Evolutionary conservation across 2,797 vertebrate genomes (phyloP), one percentile per base, ranked within the genome.

Genomic region (Strix occidentalis): DNA sequence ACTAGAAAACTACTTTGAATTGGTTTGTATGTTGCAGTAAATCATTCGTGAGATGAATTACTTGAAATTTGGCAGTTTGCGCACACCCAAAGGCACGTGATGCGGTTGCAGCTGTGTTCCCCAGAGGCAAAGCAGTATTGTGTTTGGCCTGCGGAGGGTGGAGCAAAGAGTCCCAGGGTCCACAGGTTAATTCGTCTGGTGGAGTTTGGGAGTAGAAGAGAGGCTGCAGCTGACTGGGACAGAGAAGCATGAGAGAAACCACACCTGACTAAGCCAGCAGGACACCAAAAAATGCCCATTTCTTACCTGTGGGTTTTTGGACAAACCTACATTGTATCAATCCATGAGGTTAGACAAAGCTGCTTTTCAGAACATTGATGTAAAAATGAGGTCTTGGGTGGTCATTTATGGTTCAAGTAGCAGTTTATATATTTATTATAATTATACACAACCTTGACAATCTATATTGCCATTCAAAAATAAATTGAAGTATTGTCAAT

Each of bases 371-470:
- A 92, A 53, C 28, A 28, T 0, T 18, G 51, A 68, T 65, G 46
- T 71, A 90, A 95, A 96, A 97, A 97, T 75, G 88, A 98, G 77
- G 71, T 82, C 77, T 83, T 56, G 48, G 39, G 66, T 89, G 90
- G 83, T 71, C 58, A 43, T 82, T 56, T 93, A 87, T 66, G 79
- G 91, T 97, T 97, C 96, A 97, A 93, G 95, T 83, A 97, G 85
- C 75, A 0, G 61, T 92, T 96, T 90, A 96, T 96, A 96, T 97
- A 93, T 97, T 98, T 98, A 98, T 97, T 98, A 65, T 91, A 93
- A 95, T 96, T 96, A 94, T 97, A 97, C 92, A 97, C 90, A 88
- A 96, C 68, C 87, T 94, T 88, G 83, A 97, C 93, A 97, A 95
- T 95, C 92, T 96, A 41, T 78, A 86, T 89, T 97, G 96, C 96